Percentiles rank a stretch among this genome's conserved stretches.
These are phyloP conservation scores for Drosophila stalkeri DNA, from an alignment of 2,888 invertebrate genomes.

Conservation along the genomic window DNA sequence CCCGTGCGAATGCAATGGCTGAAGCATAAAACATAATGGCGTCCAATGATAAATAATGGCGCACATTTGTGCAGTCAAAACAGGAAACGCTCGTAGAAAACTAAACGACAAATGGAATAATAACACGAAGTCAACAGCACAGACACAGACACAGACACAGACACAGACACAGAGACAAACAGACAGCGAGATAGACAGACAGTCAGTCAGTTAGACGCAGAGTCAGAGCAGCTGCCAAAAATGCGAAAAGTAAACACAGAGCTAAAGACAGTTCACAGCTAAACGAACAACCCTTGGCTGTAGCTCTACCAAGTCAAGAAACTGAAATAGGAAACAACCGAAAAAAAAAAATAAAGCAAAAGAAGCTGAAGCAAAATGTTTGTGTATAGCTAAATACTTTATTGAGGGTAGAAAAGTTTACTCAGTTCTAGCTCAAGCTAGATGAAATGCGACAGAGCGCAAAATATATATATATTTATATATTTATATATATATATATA, in stretches of 20 bases:
- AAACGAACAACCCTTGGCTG: slow-evolving; percentile 40
- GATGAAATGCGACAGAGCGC: slow-evolving; percentile 38
- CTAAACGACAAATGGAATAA: slow-evolving; percentile 77
- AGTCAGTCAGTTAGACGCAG: background rate
- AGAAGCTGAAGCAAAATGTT: background rate
- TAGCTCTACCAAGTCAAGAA: background rate
- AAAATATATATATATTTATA: background rate
- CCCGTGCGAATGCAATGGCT: slow-evolving; percentile 53
- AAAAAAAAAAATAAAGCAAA: background rate
- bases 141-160: background rate
- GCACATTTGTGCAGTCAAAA: slow-evolving; percentile 76
- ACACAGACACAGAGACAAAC: too few relatives aligned
- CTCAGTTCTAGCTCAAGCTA: slow-evolving; percentile 16
- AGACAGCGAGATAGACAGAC: background rate
- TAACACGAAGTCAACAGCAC: slow-evolving; percentile 44
- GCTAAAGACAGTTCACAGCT: slow-evolving; percentile 2
- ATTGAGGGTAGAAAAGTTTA: slow-evolving; percentile 34
- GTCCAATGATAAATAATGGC: slow-evolving; percentile 72
- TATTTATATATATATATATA: background rate
- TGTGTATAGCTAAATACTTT: slow-evolving; percentile 49
- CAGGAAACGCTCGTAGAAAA: slow-evolving; percentile 67
- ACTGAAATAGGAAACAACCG: slow-evolving; percentile 4
- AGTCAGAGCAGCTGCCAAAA: slow-evolving; percentile 28
- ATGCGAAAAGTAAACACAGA: slow-evolving; percentile 31
- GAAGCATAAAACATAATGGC: slow-evolving; percentile 66